Base-by-base conservation (phyloP, 1,140 invertebrate genomes). In the Drosophila teissieri region DNA sequence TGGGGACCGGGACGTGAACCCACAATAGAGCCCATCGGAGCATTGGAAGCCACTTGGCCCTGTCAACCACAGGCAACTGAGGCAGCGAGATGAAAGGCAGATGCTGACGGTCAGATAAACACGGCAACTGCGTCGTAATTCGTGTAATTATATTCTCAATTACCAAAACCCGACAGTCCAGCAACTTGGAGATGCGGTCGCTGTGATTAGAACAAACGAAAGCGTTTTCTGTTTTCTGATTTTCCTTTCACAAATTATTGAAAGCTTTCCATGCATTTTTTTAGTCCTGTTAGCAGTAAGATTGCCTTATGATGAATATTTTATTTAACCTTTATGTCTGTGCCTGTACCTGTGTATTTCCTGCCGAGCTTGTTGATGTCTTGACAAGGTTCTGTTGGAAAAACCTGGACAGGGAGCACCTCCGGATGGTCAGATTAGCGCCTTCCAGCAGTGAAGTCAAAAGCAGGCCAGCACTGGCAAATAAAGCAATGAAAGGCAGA, bases 101-200 rank as follows among this genome's bases (percentile, higher is more conserved):
- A 88, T 86, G 78, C 77, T 80, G 79, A 77, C 79, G 48, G 62
- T 53, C 53, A 45, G 83, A 88, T 88, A 83, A 82, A 65, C 74
- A 36, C 48, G 45, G 19, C 62, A 74, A 82, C 75, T 82, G 78
- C 67, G 61, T 67, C 69, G 84, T 90, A 89, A 89, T 89, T 90
- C 85, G 69, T 84, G 80, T 89, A 89, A 89, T 89, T 89, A 89
- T 89, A 89, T 89, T 89, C 84, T 89, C 84, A 89, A 89, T 89
- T 89, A 89, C 84, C 74, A 73, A 76, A 69, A 45, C 55, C 55
- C 48, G 48, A 52, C 48, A 49, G 46, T 40, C 56, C 39, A 46
- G 55, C 31, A 44, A 70, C 54, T 69, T 64, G 17, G 22, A 57
- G 82, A 78, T 86, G 74, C 60, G 74, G 74, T 68, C 49, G 45